Evolutionary conservation across 1,140 invertebrate species (phyloP).

Genomic region (Theocolax elegans): DNA sequence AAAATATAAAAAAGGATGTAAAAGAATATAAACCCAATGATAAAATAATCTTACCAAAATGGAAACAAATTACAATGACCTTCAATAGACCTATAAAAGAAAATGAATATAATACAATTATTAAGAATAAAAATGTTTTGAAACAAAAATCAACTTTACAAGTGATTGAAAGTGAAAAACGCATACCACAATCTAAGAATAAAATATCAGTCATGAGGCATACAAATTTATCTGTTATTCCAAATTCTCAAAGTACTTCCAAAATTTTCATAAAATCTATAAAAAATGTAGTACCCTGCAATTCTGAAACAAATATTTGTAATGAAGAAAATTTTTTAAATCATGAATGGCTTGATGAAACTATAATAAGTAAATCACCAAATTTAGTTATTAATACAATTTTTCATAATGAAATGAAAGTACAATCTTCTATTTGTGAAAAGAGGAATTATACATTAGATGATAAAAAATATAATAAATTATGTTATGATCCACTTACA

Average conservation of each 20-base stretch:
- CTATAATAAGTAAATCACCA: constrained; percentile 41
- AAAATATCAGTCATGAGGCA: constrained; percentile 19
- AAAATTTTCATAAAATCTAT: no score
- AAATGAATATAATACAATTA: not conserved
- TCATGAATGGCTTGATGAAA: constrained; percentile 25
- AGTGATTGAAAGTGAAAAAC: no score
- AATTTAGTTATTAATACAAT: constrained; percentile 31
- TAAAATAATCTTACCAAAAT: constrained; percentile 7
- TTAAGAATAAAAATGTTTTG: not conserved
- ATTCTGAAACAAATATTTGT: no score
- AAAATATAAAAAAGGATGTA: constrained; percentile 17
- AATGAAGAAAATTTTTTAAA: not conserved
- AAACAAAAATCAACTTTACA: constrained; percentile 12
- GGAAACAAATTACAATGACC: constrained; percentile 26
- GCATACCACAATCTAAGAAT: constrained; percentile 19
- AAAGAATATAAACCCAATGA: constrained; percentile 4
- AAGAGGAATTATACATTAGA: no score
- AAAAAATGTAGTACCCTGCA: no score
- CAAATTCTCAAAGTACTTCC: no score
- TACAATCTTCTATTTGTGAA: constrained; percentile 23
- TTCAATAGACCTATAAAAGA: constrained; percentile 28
- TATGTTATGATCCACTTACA: no score
- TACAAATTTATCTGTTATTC: constrained; percentile 12
- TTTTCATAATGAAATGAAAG: not conserved
- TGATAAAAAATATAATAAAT: no score